phyloP scores from a whole-genome alignment of 2,888 invertebrate genomes.

The Slavum lentiscoides region DNA sequence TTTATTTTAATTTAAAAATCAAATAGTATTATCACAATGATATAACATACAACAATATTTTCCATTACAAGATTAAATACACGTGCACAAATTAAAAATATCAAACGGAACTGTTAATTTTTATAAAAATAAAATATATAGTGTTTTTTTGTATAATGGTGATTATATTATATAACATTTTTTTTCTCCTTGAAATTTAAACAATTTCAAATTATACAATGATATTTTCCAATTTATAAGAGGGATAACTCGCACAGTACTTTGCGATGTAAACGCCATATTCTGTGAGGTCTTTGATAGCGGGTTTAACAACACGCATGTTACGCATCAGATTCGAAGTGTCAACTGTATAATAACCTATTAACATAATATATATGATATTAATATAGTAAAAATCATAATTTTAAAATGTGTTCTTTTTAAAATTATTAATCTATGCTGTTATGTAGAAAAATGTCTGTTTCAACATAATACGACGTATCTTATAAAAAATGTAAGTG shows the following conservation, averaged over 20 bases:
- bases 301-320: constrained; percentile 75
- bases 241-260: constrained; percentile 72
- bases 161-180: constrained; percentile 2
- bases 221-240: constrained; percentile 75
- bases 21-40: constrained; percentile 13
- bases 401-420: no score
- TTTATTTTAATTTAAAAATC: constrained; percentile 8
- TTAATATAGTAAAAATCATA: constrained; percentile 8
- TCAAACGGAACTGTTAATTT: constrained; percentile 14
- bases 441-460: no score
- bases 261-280: constrained; percentile 73
- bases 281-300: constrained; percentile 67
- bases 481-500: no score
- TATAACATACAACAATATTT: constrained; percentile 20
- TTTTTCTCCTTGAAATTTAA: constrained; percentile 57
- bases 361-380: constrained; percentile 35
- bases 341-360: constrained; percentile 78
- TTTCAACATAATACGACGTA: no score
- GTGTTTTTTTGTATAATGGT: not conserved
- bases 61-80: constrained; percentile 10
- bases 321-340: constrained; percentile 75
- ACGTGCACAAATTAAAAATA: constrained; percentile 25
- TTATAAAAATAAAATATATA: constrained; percentile 27
- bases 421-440: no score
- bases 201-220: constrained; percentile 67